These are phyloP conservation scores for Pseudomugil gertrudae DNA, from an alignment of 2,797 vertebrate species.

Conservation along the genomic window DNA sequence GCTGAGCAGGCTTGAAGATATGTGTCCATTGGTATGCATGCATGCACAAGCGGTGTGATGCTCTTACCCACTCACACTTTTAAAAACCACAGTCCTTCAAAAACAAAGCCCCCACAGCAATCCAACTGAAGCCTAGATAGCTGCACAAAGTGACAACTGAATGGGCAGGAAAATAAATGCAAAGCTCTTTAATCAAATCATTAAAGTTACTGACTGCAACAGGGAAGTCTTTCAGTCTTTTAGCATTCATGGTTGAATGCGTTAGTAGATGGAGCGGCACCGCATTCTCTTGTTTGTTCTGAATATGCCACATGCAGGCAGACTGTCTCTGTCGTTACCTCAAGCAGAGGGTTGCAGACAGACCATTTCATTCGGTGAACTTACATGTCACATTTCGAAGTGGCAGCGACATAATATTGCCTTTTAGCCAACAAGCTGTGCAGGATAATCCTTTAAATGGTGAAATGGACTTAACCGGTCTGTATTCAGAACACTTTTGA, in stretches of 20 bases:
- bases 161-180: conserved; percentile 50
- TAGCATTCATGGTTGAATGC: conserved; percentile 67
- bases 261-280: conserved; percentile 54
- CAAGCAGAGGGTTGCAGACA: conserved; percentile 27
- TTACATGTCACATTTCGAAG: conserved; percentile 55
- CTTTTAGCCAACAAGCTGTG: conserved; percentile 23
- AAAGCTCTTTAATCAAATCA: conserved; percentile 55
- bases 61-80: conserved; percentile 20
- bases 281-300: conserved; percentile 65
- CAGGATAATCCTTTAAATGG: conserved; percentile 36
- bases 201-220: conserved; percentile 43
- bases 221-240: conserved; percentile 56
- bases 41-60: conserved; percentile 24
- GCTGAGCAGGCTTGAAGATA: conserved; percentile 30
- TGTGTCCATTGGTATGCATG: conserved; percentile 14
- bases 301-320: conserved; percentile 73
- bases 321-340: conserved; percentile 44
- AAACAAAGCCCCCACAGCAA: conserved; percentile 34
- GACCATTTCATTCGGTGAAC: conserved; percentile 44
- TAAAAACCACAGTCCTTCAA: conserved; percentile 17
- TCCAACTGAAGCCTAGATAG: conserved; percentile 22
- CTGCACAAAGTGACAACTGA: conserved; percentile 45
- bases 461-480: background rate
- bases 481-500: conserved; percentile 26
- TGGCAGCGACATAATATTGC: conserved; percentile 55